These are phyloP conservation scores for Syngnathus rostellatus DNA, from an alignment of 2,797 vertebrate genomes.

Conservation along the genomic window DNA sequence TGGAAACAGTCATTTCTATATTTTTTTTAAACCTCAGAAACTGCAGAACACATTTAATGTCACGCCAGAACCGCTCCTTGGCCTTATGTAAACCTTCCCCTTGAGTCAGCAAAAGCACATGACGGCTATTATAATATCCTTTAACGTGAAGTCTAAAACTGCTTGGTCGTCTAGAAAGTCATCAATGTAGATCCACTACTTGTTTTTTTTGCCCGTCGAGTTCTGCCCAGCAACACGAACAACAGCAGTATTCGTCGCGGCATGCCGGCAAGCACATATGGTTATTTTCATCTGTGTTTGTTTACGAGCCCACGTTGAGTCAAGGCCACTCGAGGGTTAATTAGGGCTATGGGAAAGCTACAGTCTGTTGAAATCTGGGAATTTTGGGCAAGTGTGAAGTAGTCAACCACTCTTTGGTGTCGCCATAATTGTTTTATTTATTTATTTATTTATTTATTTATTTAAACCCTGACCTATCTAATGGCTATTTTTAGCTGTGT, in stretches of 20 bases:
- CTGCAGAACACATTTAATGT: conserved; percentile 17
- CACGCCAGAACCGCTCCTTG: conserved; percentile 15
- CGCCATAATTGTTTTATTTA: conserved; percentile 30
- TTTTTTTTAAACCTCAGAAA: conserved; percentile 31
- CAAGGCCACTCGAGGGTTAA: conserved; percentile 47
- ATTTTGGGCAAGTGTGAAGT: conserved; percentile 55
- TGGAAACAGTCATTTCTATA: conserved; percentile 41
- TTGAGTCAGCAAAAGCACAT: conserved; percentile 26
- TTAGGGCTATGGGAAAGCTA: conserved; percentile 64
- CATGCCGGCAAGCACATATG: conserved; percentile 30
- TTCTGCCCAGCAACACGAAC: conserved; percentile 17
- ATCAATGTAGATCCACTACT: not conserved
- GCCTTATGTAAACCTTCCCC: conserved; percentile 24
- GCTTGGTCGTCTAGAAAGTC: not conserved
- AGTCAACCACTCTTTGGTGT: conserved; percentile 20
- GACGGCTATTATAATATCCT: not conserved
- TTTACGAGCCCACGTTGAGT: conserved; percentile 25
- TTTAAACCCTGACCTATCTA: too few species aligned
- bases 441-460: conserved; percentile 20
- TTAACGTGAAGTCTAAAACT: not conserved
- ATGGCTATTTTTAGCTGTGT: not conserved
- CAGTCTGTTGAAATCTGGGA: conserved; percentile 59
- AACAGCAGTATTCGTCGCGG: too few species aligned
- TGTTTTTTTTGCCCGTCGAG: not conserved
- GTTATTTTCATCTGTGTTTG: conserved; percentile 57